These are phyloP conservation scores for Netta rufina DNA, from an alignment of 2,797 vertebrate species.

Conservation along the genomic window DNA sequence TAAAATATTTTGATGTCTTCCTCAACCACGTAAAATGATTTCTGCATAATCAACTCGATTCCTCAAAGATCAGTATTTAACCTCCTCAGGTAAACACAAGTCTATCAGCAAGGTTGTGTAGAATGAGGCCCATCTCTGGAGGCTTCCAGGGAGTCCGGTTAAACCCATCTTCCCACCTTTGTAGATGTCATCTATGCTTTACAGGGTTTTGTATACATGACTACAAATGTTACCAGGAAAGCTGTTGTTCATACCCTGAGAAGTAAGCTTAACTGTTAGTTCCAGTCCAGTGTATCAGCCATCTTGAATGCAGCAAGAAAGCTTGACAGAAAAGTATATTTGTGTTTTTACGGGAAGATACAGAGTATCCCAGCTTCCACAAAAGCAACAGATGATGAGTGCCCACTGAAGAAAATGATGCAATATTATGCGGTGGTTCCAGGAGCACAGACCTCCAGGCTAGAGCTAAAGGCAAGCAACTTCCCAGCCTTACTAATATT, in stretches of 20 bases:
- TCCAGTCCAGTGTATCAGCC: neutral
- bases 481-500: neutral
- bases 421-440: neutral
- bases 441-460: neutral
- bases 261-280: neutral
- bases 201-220: neutral
- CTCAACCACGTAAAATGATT: neutral
- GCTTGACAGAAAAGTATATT: neutral
- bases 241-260: neutral
- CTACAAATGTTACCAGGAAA: neutral
- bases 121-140: neutral
- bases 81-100: neutral
- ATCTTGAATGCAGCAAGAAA: neutral
- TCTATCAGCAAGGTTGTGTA: neutral
- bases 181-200: neutral
- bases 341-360: neutral
- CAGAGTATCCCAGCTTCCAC: neutral
- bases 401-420: neutral
- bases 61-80: neutral
- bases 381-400: neutral
- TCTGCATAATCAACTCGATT: neutral
- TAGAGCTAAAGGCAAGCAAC: neutral
- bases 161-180: neutral
- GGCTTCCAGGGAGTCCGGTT: neutral
- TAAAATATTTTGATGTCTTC: neutral